A percentile compares a stretch with the other conserved stretches of the same genome.
Conservation (phyloP, 2,113 vertebrate species). For the Cygnus buccinator region DNA sequence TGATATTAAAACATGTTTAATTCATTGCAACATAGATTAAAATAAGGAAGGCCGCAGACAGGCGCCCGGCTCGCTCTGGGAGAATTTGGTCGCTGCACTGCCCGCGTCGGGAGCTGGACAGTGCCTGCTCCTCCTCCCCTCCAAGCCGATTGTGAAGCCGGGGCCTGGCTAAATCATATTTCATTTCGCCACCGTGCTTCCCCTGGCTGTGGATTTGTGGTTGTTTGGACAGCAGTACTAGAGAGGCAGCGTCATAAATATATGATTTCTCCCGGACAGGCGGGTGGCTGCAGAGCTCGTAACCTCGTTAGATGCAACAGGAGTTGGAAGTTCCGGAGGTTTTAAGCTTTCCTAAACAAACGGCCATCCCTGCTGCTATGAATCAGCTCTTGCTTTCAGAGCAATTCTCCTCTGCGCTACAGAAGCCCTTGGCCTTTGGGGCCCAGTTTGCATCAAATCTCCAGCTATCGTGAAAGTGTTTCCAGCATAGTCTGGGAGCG, state of each 20-base stretch:
- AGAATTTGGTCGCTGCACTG: neutral
- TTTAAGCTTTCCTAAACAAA: constrained; percentile 1
- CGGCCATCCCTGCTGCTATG: neutral
- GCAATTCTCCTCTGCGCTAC: neutral
- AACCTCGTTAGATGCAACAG: neutral
- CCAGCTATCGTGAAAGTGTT: constrained; percentile 25
- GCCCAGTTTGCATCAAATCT: constrained; percentile 44
- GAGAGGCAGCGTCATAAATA: neutral
- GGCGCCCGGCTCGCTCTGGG: neutral
- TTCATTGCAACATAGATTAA: constrained; percentile 60
- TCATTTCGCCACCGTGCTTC: neutral
- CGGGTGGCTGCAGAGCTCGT: neutral
- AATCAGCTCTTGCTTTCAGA: constrained; percentile 17
- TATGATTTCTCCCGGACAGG: neutral
- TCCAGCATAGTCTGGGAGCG: neutral
- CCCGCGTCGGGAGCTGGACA: accelerated
- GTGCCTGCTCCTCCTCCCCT: neutral
- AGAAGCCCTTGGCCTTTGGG: neutral
- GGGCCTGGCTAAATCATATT: neutral
- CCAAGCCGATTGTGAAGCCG: accelerated
- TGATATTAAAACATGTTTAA: constrained; percentile 72
- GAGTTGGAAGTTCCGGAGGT: neutral
- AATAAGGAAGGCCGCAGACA: constrained; percentile 43
- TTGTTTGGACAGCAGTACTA: neutral
- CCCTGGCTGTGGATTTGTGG: neutral